Base-by-base conservation (phyloP, 1,140 invertebrate species). In the Rhyzopertha dominica region DNA sequence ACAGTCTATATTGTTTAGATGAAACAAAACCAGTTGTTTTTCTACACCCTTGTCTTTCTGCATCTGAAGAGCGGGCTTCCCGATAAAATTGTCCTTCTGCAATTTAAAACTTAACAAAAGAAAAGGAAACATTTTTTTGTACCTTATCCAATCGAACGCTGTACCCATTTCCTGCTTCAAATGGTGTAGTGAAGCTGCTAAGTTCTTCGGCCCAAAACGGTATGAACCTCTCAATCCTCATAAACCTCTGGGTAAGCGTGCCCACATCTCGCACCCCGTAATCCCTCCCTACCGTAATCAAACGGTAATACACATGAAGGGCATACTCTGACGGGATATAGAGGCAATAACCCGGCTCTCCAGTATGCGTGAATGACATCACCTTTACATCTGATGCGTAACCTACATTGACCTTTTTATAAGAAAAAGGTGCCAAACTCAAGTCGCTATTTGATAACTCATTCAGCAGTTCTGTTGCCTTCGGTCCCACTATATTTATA, bases 301-400 rank as follows among this genome's bases (percentile, higher is more conserved):
- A 62, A 47, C 74, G 74, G 50, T 85, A 80, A 61, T 90, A 90
- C 1, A 89, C 81, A 58, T 90, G 84, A 5, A 90, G 67, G 3
- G 85, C 85, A 68, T 86, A 87, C 72, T 87, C 76, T 4, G 79
- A 78, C 14, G 86, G 87, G 43, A 90, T 79, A 59, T 90, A 89
- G 0, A 91, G 66, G 36, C 86, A 84, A 72, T 85, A 90, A 5
- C 87, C 87, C 56, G 86, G 76, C 67, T 90, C 87, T 18, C 87
- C 87, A 36, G 85, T 87, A 55, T 90, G 85, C 0, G 87, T 88
- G 42, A 89, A 78, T 45, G 81, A 78, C 79, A 90, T 86, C 19
- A 85, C 78, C 67, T 82, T 78, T 12, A 91, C 82, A 48, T 82
- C 80, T 29, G 81, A 84, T 4, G 82, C 85, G 63, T 86, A 79